Conservation (phyloP, 1,140 invertebrate species). For the Drosophila bocqueti region DNA sequence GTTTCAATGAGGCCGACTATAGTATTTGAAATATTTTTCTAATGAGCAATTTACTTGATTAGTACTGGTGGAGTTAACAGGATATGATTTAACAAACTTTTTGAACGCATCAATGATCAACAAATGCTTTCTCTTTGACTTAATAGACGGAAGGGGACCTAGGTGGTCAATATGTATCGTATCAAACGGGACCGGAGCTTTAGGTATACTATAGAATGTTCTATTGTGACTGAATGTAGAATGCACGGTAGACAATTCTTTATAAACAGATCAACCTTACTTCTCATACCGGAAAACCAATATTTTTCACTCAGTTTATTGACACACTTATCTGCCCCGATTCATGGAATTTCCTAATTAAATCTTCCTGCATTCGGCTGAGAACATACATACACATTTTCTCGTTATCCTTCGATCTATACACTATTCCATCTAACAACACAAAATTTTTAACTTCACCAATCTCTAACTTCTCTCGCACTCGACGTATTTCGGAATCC, state of each 20-base stretch:
- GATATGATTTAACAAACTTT: neutral
- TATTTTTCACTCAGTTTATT: too few species aligned
- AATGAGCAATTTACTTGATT: neutral
- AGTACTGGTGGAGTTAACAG: neutral
- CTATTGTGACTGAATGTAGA: neutral
- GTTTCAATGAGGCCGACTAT: neutral
- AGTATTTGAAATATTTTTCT: neutral
- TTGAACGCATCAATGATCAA: neutral
- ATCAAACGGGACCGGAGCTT: neutral
- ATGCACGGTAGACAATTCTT: neutral
- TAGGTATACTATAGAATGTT: too few species aligned
- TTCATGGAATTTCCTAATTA: too few species aligned
- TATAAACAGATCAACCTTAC: too few species aligned
- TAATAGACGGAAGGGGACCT: neutral
- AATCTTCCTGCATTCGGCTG: too few species aligned
- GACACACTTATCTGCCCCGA: too few species aligned
- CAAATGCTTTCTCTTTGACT: neutral
- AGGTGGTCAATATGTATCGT: slow-evolving; percentile 4
- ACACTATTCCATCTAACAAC: neutral
- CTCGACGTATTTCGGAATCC: neutral
- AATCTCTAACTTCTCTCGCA: neutral
- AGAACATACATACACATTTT: neutral
- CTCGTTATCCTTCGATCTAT: neutral
- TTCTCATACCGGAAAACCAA: too few species aligned
- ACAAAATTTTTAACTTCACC: neutral